Percentiles rank a stretch among this genome's conserved stretches.
Conservation (phyloP, 92 coral and sea anemone genomes). For the Actinostola sp. region DNA sequence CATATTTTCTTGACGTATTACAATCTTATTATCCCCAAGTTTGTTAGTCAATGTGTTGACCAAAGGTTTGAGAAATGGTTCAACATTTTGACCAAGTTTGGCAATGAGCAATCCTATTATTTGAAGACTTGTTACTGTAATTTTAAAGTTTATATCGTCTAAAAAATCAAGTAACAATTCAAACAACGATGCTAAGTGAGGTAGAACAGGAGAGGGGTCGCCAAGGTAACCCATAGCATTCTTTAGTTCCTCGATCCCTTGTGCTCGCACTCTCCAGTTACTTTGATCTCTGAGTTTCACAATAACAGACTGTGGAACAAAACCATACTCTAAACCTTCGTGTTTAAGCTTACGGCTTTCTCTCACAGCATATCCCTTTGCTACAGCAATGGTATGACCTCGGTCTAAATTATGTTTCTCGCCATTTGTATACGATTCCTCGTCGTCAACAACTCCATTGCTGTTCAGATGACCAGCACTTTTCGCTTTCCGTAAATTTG, state of each 20-base stretch:
- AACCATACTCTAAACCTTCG: slow-evolving; percentile 71
- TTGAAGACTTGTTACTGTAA: slow-evolving; percentile 92
- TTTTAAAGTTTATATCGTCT: slow-evolving; percentile 91
- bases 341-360: slow-evolving; percentile 37
- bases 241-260: slow-evolving; percentile 93
- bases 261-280: slow-evolving; percentile 90
- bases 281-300: slow-evolving; percentile 86
- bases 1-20: slow-evolving; percentile 97
- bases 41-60: slow-evolving; percentile 79
- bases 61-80: slow-evolving; percentile 82
- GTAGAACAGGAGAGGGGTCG: slow-evolving; percentile 67
- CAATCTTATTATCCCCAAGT: slow-evolving; percentile 96
- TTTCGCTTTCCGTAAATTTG: slow-evolving; percentile 82
- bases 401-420: slow-evolving; percentile 78
- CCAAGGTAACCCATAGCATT: slow-evolving; percentile 80
- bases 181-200: slow-evolving; percentile 83
- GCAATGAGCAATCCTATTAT: slow-evolving; percentile 83
- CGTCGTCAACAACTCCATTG: slow-evolving; percentile 62
- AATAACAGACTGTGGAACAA: slow-evolving; percentile 79
- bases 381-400: slow-evolving; percentile 84
- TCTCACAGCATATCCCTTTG: slow-evolving; percentile 39
- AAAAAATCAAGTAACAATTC: slow-evolving; percentile 80
- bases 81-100: slow-evolving; percentile 69
- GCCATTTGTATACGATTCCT: slow-evolving; percentile 37
- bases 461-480: slow-evolving; percentile 88